A percentile compares a stretch with the other conserved stretches of the same genome.
These are phyloP conservation scores for Ailuropoda melanoleuca DNA, from an alignment of 2,113 vertebrate genomes.

Conservation along the genomic window DNA sequence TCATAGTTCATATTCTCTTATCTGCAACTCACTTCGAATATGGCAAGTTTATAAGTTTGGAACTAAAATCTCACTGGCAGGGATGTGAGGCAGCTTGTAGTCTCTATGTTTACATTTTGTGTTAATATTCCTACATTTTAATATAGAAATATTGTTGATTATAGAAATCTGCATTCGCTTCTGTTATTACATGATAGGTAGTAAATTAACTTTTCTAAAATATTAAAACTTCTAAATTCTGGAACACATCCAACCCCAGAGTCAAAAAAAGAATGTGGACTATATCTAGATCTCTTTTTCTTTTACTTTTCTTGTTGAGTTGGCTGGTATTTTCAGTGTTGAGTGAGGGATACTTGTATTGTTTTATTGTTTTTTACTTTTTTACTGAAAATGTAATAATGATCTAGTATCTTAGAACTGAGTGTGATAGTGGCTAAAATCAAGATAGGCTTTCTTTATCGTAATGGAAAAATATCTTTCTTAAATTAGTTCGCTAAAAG, in stretches of 20 bases:
- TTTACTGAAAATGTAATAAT: neutral
- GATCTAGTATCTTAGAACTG: neutral
- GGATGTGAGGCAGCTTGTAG: neutral
- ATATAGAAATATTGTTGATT: neutral
- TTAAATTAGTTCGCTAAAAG: constrained; percentile 7
- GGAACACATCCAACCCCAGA: neutral
- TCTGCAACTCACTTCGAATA: constrained; percentile 5
- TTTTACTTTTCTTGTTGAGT: neutral
- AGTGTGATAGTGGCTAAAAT: neutral
- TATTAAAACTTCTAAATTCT: constrained; percentile 11
- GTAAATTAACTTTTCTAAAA: constrained; percentile 23
- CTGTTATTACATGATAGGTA: neutral
- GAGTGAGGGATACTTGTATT: neutral
- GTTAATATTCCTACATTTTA: neutral
- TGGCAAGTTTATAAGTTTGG: neutral
- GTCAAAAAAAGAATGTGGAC: neutral
- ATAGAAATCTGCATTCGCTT: neutral
- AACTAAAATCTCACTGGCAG: neutral
- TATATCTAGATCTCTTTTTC: neutral
- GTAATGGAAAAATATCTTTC: neutral
- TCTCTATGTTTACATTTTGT: neutral
- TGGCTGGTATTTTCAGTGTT: neutral
- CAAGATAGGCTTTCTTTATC: neutral
- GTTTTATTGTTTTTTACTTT: neutral
- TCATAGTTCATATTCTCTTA: neutral